Evolutionary conservation across 2,888 invertebrate species (phyloP), one percentile per base, ranked within the genome.

Genomic region (Drosophila silvestris): DNA sequence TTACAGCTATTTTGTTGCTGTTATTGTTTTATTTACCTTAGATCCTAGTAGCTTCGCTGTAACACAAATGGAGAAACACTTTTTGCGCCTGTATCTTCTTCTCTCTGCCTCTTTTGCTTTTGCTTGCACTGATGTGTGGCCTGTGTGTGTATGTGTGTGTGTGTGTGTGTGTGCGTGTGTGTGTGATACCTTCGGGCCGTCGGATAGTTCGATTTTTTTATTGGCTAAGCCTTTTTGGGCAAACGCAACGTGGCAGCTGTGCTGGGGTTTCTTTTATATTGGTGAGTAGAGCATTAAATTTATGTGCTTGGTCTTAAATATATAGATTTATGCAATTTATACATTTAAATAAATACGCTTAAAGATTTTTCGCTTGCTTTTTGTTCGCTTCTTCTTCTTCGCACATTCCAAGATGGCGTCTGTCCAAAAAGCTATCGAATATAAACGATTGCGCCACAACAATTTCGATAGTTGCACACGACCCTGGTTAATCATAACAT

Each of bases 331-430:
- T 72, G 77, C 85, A 87, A 82, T 83, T 82, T 75, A 77, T 77
- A 83, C 88, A 86, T 82, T 89, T 77, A 83, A 89, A 81, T 82
- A 81, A 83, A 85, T 77, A 85, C 87, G 86, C 82, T 83, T 86
- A 74, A 89, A 71, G 77, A 89, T 77, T 85, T 85, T 89, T 85
- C 87, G 84, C 84, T 89, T 88, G 88, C 89, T 85, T 89, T 85
- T 89, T 89, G 84, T 89, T 88, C 83, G 85, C 80, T 82, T 83
- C 81, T 81, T 81, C 81, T 81, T 79, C 78, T 79, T 72, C 58
- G 66, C 80, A 78, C 77, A 78, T 78, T 79, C 66, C 79, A 79
- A 81, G 82, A 81, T 81, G 80, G 80, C 80, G 80, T 65, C 80
- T 68, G 52, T 47, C 79, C 63, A 78, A 71, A 47, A 35, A 61